Evolutionary conservation across 1,140 invertebrate species (phyloP).

Genomic region (Trichomalopsis sarcophagae): DNA sequence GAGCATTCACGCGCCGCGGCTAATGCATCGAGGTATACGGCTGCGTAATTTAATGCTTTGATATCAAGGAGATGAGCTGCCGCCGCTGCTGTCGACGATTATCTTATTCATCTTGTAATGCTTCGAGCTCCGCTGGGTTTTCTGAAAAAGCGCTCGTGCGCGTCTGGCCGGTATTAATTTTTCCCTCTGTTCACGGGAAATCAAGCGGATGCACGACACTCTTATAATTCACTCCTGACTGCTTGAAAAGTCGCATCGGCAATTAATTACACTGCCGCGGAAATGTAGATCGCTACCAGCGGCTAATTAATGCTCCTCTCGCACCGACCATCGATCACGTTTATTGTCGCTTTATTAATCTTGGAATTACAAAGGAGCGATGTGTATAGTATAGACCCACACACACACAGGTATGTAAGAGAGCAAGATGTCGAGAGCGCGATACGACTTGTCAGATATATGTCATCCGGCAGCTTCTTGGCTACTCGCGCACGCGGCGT

Average conservation of each 20-base stretch:
- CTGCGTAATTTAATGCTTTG: slow-evolving; percentile 40
- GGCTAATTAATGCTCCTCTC: slow-evolving; percentile 44
- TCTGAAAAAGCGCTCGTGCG: slow-evolving; percentile 4
- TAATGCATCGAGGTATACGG: slow-evolving; percentile 4
- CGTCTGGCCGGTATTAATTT: neutral
- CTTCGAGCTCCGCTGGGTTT: neutral
- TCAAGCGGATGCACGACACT: neutral
- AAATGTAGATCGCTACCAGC: slow-evolving; percentile 12
- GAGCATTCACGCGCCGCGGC: slow-evolving; percentile 1
- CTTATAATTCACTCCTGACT: neutral
- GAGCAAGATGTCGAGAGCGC: slow-evolving; percentile 41
- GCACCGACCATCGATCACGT: slow-evolving; percentile 35
- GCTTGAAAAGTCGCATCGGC: neutral
- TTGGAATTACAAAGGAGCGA: neutral
- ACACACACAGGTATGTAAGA: neutral
- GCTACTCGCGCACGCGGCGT: neutral
- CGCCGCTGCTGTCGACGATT: slow-evolving; percentile 28
- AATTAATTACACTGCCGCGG: slow-evolving; percentile 5
- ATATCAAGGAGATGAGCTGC: slow-evolving; percentile 20
- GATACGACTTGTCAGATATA: slow-evolving; percentile 50
- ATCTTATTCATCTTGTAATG: slow-evolving; percentile 15
- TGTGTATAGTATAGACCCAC: neutral
- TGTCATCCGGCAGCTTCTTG: slow-evolving; percentile 43
- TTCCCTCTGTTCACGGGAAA: neutral
- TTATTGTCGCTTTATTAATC: slow-evolving; percentile 49